These are phyloP conservation scores for Adelognathus sp. DNA, from an alignment of 2,888 invertebrate species.

Conservation along the genomic window DNA sequence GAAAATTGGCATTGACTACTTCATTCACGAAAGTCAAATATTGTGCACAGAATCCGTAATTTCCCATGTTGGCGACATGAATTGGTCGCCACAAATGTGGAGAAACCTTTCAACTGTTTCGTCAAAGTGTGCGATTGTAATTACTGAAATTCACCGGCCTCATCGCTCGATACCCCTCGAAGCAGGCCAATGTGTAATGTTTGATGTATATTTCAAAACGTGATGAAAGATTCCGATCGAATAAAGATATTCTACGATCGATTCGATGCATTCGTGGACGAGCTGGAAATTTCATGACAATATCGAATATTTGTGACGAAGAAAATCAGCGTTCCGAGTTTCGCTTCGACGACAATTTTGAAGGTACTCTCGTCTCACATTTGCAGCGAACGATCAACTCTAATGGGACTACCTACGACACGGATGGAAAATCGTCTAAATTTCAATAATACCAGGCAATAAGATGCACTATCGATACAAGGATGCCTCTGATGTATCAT, in stretches of 20 bases:
- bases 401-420: slow-evolving; percentile 66
- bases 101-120: no score
- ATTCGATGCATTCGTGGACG: slow-evolving; percentile 44
- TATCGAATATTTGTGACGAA: background rate
- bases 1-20: no score
- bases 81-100: no score
- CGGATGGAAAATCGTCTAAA: slow-evolving; percentile 64
- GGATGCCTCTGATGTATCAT: slow-evolving; percentile 64
- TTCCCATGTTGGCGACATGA: no score
- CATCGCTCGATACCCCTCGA: background rate
- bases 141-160: no score
- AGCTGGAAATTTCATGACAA: background rate
- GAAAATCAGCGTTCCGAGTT: background rate
- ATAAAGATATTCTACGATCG: slow-evolving; percentile 45
- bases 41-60: no score
- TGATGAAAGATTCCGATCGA: slow-evolving; percentile 12
- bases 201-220: background rate
- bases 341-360: background rate
- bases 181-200: background rate
- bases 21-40: no score
- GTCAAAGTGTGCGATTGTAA: no score
- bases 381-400: slow-evolving; percentile 51
- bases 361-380: slow-evolving; percentile 33
- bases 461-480: slow-evolving; percentile 75
- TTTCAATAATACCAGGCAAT: slow-evolving; percentile 71